Base-by-base conservation (phyloP, 2,888 invertebrate genomes). In the Agrotis exclamationis region DNA sequence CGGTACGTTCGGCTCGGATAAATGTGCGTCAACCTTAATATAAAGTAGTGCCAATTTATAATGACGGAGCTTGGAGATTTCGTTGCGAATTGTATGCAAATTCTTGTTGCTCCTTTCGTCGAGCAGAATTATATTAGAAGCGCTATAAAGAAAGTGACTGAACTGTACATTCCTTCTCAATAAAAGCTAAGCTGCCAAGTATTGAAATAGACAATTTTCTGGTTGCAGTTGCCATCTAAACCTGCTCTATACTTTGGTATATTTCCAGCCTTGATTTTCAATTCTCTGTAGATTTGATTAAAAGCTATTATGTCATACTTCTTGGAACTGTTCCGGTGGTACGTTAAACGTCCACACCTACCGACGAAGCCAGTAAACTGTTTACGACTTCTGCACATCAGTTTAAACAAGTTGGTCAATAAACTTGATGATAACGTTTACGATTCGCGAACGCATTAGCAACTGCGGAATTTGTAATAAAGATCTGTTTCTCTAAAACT, bases 381-480 rank as follows among this genome's bases (percentile, higher is more conserved):
- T 87, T 87, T 81, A 84, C 74, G 80, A 86, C 67, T 84, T 79
- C 76, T 87, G 83, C 85, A 83, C 85, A 87, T 87, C 82, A 79
- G 54, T 63, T 72, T 87, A 86, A 88, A 88, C 81, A 85, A 60
- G 79, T 79, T 89, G 83, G 86, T 82, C 83, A 89, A 88, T 90
- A 88, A 89, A 90, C 79, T 87, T 87, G 79, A 88, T 89, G 80
- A 88, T 89, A 89, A 90, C 90, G 75, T 90, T 91, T 92, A 91
- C 88, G 87, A 87, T 85, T 86, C 65, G 64, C 77, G 70, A 77
- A 84, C 76, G 78, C 78, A 80, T 78, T 79, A 76, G 70, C 68
- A 20, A 33, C 57, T 68, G 77, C 59, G 63, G 63, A 73, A 66
- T 63, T 63, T 79, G 71, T 70, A 76, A 83, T 87, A 85, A 86